Conservation (phyloP, 2,888 invertebrate species). For the Phymatocera aterrima region DNA sequence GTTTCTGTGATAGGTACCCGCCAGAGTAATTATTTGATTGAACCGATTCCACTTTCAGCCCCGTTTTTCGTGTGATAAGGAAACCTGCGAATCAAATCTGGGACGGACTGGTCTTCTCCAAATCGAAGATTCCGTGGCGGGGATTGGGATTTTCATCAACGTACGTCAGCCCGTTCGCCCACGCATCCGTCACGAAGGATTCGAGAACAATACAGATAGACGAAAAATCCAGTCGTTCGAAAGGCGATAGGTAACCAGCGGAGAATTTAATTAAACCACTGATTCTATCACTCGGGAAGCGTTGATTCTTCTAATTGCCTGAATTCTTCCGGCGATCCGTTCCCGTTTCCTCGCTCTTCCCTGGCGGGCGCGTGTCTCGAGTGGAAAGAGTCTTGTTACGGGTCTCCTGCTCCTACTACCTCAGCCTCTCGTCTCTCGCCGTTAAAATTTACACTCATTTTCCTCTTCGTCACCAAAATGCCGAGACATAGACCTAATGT, state of each 20-base stretch:
- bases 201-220: constrained; percentile 43
- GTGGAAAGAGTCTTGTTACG: constrained; percentile 22
- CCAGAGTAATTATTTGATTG: constrained; percentile 2
- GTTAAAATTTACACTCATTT: too few species aligned
- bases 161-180: background rate
- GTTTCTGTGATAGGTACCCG: background rate
- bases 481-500: too few species aligned
- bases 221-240: background rate
- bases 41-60: background rate
- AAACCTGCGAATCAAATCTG: background rate
- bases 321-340: background rate
- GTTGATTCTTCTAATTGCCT: constrained; percentile 38
- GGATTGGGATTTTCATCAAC: constrained; percentile 9
- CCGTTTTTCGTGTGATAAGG: background rate
- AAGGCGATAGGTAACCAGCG: background rate
- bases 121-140: background rate
- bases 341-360: background rate
- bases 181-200: constrained; percentile 1
- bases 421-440: too few species aligned
- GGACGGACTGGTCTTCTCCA: background rate
- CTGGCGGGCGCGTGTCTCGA: constrained; percentile 16
- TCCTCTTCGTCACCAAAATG: too few species aligned
- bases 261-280: constrained; percentile 45
- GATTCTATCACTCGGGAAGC: constrained; percentile 36
- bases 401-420: background rate